These are phyloP conservation scores for Eulacestoma nigropectus DNA, from an alignment of 2,113 vertebrate genomes.

Conservation along the genomic window DNA sequence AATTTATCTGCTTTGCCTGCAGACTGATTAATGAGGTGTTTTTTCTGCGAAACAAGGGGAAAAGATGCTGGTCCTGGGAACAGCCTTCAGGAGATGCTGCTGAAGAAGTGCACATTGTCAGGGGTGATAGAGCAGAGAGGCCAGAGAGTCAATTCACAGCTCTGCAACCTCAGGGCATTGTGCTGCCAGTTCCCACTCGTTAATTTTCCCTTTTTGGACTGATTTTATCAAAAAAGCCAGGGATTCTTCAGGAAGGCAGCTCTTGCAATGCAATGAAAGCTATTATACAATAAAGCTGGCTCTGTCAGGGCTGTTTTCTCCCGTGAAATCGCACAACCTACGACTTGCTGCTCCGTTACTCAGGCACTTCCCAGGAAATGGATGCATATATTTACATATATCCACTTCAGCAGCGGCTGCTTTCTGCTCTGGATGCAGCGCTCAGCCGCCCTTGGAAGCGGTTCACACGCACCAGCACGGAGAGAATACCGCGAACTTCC, in stretches of 20 bases:
- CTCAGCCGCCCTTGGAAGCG: not conserved
- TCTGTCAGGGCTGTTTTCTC: not conserved
- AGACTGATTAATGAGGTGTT: slow-evolving; percentile 20
- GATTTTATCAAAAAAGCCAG: not conserved
- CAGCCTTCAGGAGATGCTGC: not conserved
- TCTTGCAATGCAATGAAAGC: not conserved
- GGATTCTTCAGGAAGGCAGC: not conserved
- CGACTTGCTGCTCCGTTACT: rapidly evolving
- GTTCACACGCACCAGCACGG: not conserved
- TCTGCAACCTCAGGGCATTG: not conserved
- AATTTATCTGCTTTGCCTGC: not conserved
- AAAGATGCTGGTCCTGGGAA: not conserved
- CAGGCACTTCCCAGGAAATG: not conserved
- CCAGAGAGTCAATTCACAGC: not conserved
- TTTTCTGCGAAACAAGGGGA: not conserved
- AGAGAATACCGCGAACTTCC: not conserved
- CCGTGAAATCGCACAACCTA: not conserved
- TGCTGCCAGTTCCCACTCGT: not conserved
- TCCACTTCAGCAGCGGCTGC: not conserved
- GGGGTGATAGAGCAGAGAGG: not conserved
- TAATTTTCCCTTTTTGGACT: not conserved
- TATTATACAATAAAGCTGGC: rapidly evolving
- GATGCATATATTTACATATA: not conserved
- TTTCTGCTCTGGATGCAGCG: not conserved
- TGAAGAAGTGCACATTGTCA: not conserved